Base-by-base conservation (phyloP, 2,888 invertebrate genomes). In the Xestia sexstrigata region DNA sequence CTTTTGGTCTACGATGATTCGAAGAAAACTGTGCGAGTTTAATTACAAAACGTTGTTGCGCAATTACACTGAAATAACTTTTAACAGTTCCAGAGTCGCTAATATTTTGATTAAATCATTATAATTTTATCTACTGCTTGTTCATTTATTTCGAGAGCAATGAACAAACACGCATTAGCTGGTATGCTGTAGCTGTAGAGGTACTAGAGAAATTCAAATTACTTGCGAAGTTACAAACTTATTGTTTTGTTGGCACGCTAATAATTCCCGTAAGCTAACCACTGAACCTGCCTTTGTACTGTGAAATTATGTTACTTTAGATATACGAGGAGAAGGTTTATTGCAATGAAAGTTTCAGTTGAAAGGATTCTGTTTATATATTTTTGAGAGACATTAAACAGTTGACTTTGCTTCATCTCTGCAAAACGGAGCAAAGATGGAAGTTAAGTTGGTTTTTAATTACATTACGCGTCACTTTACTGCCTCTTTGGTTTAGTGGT, bases 181-280 rank as follows among this genome's bases (percentile, higher is more conserved):
- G 30, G 11, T 20, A 62, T 69, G 45, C 70, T 68, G 47, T 58
- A 35, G 45, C 70, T 68, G 47, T 58, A 35, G n/a, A 65, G 65
- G n/a, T 42, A 67, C 85, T 75, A 71, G 73, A 76, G 79, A 72
- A 78, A 84, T 81, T 85, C 76, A 72, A 84, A 86, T 84, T 78
- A 82, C 83, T 84, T 74, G 62, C 74, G 35, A 74, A 77, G 79
- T 83, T 79, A 69, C 66, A 55, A 82, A 73, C 79, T 79, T 85
- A 87, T 82, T 84, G 84, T 83, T 83, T 82, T 74, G 82, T 76
- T 80, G 78, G 77, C 69, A 72, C 68, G 82, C 72, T 79, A 78
- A 74, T 87, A 82, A 84, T 85, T 84, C 80, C 60, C 70, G 75
- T 74, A 74, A 79, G 70, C 67, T 72, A 79, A 86, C 82, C 80